phyloP scores from a whole-genome alignment of 1,140 invertebrate genomes.

The Drosophila albomicans region DNA sequence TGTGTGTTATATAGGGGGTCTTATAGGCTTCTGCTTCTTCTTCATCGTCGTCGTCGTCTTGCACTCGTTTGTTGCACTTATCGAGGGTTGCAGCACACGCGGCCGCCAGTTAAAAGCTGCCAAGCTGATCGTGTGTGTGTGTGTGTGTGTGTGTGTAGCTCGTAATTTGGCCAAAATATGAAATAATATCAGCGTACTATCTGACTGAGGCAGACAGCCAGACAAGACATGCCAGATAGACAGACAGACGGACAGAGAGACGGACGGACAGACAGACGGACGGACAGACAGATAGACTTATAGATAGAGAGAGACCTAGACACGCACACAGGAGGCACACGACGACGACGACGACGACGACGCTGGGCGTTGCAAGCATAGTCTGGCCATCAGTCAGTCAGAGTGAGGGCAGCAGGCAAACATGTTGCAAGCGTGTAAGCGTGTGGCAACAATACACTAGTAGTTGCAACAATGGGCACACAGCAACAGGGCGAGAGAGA shows the following conservation, averaged over 20 bases:
- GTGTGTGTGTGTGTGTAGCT: conserved; percentile 25
- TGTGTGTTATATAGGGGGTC: conserved; percentile 31
- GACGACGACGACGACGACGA: conserved; percentile 2
- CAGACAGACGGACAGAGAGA: conserved; percentile 34
- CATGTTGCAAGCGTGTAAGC: conserved; percentile 44
- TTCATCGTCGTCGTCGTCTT: too few relatives aligned
- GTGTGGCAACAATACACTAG: conserved; percentile 35
- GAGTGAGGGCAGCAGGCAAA: conserved; percentile 6
- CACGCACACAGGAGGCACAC: conserved; percentile 46
- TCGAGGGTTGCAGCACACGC: conserved; percentile 51
- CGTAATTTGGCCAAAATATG: conserved; percentile 58
- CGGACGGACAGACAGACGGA: conserved; percentile 35
- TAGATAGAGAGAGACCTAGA: conserved; percentile 18
- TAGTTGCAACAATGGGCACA: conserved; percentile 25
- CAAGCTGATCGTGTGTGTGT: conserved; percentile 30
- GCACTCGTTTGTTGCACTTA: not conserved
- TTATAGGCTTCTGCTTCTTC: conserved; percentile 24
- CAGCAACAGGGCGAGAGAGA: conserved; percentile 19
- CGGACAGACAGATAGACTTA: conserved; percentile 30
- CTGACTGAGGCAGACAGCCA: conserved; percentile 43
- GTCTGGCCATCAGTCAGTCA: not conserved
- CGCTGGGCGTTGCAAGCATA: conserved; percentile 38
- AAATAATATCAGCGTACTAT: conserved; percentile 53
- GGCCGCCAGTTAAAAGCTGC: conserved; percentile 46
- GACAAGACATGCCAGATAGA: conserved; percentile 45